phyloP scores from a whole-genome alignment of 1,140 invertebrate genomes.

The Lysiphlebus fabarum region DNA sequence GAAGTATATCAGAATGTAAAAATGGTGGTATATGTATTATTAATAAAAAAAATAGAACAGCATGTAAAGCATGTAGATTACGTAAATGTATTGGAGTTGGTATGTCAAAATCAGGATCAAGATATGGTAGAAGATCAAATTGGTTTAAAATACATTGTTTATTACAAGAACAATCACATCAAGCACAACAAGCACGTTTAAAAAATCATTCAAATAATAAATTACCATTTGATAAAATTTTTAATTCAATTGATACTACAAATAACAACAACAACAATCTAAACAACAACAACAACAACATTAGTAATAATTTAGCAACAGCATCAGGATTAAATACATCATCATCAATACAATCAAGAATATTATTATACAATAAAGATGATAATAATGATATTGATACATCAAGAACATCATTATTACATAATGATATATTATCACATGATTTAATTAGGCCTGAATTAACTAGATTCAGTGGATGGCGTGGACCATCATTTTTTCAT shows the following conservation, averaged over 20 bases:
- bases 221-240: constrained; percentile 41
- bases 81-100: constrained; percentile 88
- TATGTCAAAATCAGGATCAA: constrained; percentile 90
- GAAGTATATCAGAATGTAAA: constrained; percentile 87
- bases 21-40: constrained; percentile 90
- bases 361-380: constrained; percentile 37
- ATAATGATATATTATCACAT: constrained; percentile 35
- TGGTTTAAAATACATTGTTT: constrained; percentile 92
- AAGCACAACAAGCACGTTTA: constrained; percentile 39
- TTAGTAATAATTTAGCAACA: constrained; percentile 34
- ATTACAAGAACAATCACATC: constrained; percentile 69
- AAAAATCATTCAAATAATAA: constrained; percentile 41
- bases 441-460: constrained; percentile 43
- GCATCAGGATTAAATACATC: constrained; percentile 43
- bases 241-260: constrained; percentile 45
- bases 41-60: constrained; percentile 91
- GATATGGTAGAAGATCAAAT: constrained; percentile 83
- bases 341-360: constrained; percentile 33
- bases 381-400: constrained; percentile 31
- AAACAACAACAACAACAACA: constrained; percentile 34
- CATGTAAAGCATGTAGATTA: constrained; percentile 89
- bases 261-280: constrained; percentile 45
- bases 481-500: constrained; percentile 44
- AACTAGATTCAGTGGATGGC: constrained; percentile 46
- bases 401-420: constrained; percentile 30